phyloP scores from a whole-genome alignment of 2,888 invertebrate genomes.

The Pachymerium ferrugineum region DNA sequence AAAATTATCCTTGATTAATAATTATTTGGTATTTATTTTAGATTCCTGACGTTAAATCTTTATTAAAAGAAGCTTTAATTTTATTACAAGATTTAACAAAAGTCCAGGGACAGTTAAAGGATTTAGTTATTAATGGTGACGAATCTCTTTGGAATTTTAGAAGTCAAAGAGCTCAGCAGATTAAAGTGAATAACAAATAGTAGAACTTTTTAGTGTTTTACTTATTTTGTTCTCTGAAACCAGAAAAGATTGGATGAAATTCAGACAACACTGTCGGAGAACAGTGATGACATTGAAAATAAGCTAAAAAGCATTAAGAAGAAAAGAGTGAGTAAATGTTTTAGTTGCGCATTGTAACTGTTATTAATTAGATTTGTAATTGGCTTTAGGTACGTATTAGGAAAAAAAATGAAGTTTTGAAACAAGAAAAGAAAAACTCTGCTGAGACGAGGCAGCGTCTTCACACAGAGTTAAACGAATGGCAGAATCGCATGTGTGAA shows the following conservation, averaged over 20 bases:
- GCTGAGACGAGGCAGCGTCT: conserved; percentile 25
- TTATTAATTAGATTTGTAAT: not conserved
- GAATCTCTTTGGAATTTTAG: not conserved
- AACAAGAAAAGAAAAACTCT: not conserved
- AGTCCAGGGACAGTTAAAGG: not conserved
- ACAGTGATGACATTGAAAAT: not conserved
- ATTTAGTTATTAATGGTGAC: not conserved
- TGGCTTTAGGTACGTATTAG: not conserved
- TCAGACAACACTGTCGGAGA: not conserved
- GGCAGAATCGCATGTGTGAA: conserved; percentile 36
- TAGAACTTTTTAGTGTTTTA: too few species aligned
- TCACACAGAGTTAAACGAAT: conserved; percentile 36
- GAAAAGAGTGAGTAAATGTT: not conserved
- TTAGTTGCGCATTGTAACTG: not conserved
- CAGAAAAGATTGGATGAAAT: not conserved
- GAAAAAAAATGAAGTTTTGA: conserved; percentile 25
- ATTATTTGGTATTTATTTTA: not conserved
- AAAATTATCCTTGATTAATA: not conserved
- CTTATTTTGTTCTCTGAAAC: too few species aligned
- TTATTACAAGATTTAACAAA: not conserved
- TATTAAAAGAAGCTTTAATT: not conserved
- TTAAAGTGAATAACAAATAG: too few species aligned
- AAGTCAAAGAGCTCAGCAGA: not conserved
- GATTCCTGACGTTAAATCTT: not conserved
- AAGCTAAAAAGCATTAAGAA: not conserved